Percentiles rank a stretch among this genome's conserved stretches.
Evolutionary conservation across 2,888 invertebrate genomes (phyloP).

Genomic region (Diadegma fenestrale): DNA sequence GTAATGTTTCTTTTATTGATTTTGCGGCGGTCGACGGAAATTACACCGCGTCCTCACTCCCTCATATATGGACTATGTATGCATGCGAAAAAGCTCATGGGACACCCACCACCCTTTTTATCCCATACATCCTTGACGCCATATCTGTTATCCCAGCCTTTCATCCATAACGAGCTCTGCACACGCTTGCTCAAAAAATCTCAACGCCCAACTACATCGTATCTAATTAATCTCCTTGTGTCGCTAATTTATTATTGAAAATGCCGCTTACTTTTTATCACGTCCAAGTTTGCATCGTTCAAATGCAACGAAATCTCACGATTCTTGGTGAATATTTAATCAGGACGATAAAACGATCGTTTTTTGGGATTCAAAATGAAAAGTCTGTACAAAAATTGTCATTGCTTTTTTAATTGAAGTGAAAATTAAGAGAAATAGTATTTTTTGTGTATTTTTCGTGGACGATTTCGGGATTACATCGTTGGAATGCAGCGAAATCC

Average conservation of each 20-base stretch:
- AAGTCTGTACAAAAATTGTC: too few relatives aligned
- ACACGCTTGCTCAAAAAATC: background rate
- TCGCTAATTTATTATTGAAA: background rate
- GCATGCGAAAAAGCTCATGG: conserved; percentile 51
- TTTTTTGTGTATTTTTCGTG: too few relatives aligned
- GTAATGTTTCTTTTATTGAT: conserved; percentile 85
- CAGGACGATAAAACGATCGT: too few relatives aligned
- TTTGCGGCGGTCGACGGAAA: conserved; percentile 84
- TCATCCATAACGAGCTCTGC: background rate
- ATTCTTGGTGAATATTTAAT: too few relatives aligned
- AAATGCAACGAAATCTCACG: too few relatives aligned
- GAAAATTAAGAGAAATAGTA: too few relatives aligned
- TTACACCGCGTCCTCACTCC: conserved; percentile 75
- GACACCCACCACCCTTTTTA: conserved; percentile 27
- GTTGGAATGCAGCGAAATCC: too few relatives aligned
- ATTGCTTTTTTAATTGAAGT: too few relatives aligned
- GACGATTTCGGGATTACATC: too few relatives aligned
- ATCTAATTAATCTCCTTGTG: background rate
- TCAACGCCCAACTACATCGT: background rate
- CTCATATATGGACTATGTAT: conserved; percentile 35
- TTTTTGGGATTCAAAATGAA: too few relatives aligned
- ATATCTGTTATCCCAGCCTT: conserved; percentile 8
- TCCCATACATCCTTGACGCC: conserved; percentile 45
- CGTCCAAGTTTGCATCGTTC: too few relatives aligned
- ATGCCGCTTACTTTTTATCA: background rate